Base-by-base conservation (phyloP, 2,113 vertebrate species). In the Cyanistes caeruleus region DNA sequence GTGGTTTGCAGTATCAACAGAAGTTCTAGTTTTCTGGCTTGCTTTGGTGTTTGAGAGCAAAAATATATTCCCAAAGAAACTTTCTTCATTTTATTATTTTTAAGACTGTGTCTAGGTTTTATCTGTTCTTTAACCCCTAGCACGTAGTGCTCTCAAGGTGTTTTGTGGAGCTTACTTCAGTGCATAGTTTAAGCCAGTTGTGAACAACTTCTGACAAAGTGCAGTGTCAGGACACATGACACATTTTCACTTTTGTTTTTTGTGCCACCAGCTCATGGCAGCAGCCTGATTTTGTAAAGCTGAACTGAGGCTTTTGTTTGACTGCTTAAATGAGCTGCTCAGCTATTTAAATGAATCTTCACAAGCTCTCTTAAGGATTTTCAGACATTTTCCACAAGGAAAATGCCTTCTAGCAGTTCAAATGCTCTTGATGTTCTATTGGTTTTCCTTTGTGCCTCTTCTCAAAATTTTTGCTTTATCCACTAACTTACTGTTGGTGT, bases 271-370 rank as follows among this genome's bases (percentile, higher is more conserved):
- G 51, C 53, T 90, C 56, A 74, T 24, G 88, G 63, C 15, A 84
- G 53, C 39, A 77, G 64, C 11, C 35, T 65, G 43, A 67, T 84
- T 74, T 92, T 86, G 35, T 63, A 78, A 70, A 78, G 60, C 56
- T 78, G 16, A 84, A 44, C 33, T 37, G 48, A 63, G 24, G 48
- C 19, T 89, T 96, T 90, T 95, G 68, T 78, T 30, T 93, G 80
- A 51, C 80, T 93, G 64, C 14, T 90, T 78, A 95, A 95, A 96
- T 70, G 76, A 95, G 48, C 68, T 74, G 59, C 68, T 94, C 27
- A 51, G 59, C 55, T 86, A 90, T 95, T 96, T 84, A 96, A 97
- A 96, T 90, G 89, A 92, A 52, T 78, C 83, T 87, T 95, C 76
- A 75, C 4, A 19, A 84, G 24, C 39, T 92, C 55, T 95, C 52